Conservation (phyloP, 2,888 invertebrate species). For the Microchrysa polita region DNA sequence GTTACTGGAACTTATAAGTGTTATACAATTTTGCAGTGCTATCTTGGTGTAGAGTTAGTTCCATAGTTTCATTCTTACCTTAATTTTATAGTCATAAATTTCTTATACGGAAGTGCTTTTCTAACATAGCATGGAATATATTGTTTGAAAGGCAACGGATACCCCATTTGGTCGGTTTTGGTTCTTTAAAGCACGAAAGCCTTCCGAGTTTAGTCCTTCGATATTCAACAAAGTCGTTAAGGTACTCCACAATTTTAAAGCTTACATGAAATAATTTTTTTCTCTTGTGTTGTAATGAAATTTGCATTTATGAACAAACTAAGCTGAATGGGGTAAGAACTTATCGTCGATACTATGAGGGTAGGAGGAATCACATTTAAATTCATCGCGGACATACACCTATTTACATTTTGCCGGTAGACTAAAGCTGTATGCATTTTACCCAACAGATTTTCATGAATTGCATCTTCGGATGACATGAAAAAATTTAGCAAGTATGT, state of each 20-base stretch:
- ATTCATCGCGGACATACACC: background rate
- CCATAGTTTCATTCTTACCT: conserved; percentile 14
- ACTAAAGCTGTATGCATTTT: conserved; percentile 6
- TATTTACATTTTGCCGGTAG: conserved; percentile 22
- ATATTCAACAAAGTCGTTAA: conserved; percentile 35
- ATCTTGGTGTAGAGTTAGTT: conserved; percentile 10
- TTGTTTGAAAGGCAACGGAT: conserved; percentile 36
- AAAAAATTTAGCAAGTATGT: conserved; percentile 47
- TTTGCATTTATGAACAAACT: conserved; percentile 47
- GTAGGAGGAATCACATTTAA: background rate
- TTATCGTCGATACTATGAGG: conserved; percentile 7
- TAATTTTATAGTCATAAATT: conserved; percentile 40
- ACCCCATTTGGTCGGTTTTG: conserved; percentile 27
- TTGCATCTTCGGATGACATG: conserved; percentile 41
- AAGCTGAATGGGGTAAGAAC: background rate
- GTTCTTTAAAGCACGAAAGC: background rate
- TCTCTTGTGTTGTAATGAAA: conserved; percentile 40
- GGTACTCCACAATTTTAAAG: conserved; percentile 49
- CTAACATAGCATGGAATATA: conserved; percentile 33
- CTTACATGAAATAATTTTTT: conserved; percentile 48
- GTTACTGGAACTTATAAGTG: conserved; percentile 33
- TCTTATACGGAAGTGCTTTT: conserved; percentile 38
- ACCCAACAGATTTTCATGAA: conserved; percentile 16
- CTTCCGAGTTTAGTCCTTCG: conserved; percentile 24
- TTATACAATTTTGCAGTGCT: conserved; percentile 31